Percentiles rank a stretch among this genome's conserved stretches.
Conservation (phyloP, 2,113 vertebrate genomes). For the Cepphus grylle region DNA sequence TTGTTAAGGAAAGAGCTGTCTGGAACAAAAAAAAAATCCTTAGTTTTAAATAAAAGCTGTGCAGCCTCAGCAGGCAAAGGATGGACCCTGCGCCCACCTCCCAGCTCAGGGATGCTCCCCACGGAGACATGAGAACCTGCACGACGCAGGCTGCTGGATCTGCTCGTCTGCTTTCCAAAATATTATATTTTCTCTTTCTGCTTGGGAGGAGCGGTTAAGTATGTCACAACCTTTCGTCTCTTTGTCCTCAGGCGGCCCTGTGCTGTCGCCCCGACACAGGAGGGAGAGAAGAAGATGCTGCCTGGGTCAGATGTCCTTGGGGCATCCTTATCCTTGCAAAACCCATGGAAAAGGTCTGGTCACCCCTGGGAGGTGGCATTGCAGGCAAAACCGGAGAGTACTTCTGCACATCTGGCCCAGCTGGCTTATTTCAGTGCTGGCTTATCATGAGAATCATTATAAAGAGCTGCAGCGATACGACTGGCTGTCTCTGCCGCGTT, state of each 20-base stretch:
- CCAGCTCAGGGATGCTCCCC: background rate
- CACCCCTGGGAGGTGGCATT: background rate
- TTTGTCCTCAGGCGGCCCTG: background rate
- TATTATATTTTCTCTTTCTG: background rate
- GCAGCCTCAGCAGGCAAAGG: background rate
- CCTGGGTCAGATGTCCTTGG: background rate
- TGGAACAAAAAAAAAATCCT: background rate
- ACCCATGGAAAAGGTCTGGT: background rate
- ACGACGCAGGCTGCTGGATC: background rate
- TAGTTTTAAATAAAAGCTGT: background rate
- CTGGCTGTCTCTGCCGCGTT: rapidly evolving
- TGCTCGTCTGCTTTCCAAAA: background rate
- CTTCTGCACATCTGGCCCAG: background rate
- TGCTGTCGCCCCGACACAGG: background rate
- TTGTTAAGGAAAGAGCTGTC: background rate
- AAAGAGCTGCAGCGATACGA: background rate
- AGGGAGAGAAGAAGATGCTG: background rate
- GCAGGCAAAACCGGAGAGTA: background rate
- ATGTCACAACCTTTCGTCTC: background rate
- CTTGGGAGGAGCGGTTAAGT: background rate
- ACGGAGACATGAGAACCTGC: rapidly evolving
- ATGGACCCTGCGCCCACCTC: background rate
- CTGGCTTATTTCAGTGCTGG: background rate
- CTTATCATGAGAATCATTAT: background rate
- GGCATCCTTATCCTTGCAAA: background rate